These are phyloP conservation scores for Physeter macrocephalus DNA, from an alignment of 2,113 vertebrate species.

Conservation along the genomic window DNA sequence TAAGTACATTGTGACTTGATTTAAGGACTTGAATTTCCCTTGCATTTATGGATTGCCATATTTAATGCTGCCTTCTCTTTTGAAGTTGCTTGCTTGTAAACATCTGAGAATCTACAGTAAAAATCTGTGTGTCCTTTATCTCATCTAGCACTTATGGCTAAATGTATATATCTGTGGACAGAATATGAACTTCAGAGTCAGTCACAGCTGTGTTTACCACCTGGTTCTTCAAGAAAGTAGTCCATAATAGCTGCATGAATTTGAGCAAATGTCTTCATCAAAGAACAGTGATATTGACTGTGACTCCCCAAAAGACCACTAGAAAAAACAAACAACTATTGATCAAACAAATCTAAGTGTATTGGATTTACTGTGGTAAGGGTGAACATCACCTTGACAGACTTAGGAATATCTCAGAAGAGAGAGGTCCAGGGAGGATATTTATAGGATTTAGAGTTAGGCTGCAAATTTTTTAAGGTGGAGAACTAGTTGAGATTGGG, in stretches of 20 bases:
- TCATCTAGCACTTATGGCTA: neutral
- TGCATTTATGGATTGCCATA: conserved; percentile 48
- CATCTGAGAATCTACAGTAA: conserved; percentile 23
- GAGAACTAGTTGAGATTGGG: neutral
- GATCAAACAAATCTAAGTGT: neutral
- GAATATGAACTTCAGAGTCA: neutral
- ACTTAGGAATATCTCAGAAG: neutral
- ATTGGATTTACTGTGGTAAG: neutral
- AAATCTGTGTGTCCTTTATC: neutral
- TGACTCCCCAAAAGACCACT: neutral
- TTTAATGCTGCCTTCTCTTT: neutral
- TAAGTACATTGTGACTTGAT: conserved; percentile 20
- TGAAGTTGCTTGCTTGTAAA: conserved; percentile 39
- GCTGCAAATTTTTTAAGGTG: neutral
- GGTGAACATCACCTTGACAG: neutral
- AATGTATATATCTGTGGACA: neutral
- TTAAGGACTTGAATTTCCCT: neutral
- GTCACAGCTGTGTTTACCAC: neutral
- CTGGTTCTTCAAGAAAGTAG: neutral
- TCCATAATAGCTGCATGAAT: neutral
- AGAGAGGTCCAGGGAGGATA: neutral
- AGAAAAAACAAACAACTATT: neutral
- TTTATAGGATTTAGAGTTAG: neutral
- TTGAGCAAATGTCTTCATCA: neutral
- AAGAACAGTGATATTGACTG: neutral